A percentile compares a stretch with the other conserved stretches of the same genome.
Evolutionary conservation across 2,797 vertebrate species (phyloP).

Genomic region (Sandelia bainsii): DNA sequence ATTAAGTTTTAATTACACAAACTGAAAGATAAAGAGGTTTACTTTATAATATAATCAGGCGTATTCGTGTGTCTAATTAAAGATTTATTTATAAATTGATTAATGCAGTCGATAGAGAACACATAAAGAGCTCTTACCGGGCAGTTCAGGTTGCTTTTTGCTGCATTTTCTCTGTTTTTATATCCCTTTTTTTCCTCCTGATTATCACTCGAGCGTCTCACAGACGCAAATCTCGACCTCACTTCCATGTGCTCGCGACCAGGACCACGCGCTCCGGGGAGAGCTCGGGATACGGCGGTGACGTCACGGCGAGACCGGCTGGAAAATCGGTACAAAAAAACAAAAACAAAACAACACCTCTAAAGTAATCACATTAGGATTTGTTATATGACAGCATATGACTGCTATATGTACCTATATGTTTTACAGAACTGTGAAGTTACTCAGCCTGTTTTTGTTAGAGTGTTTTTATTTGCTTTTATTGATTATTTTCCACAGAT

Average conservation of each 20-base stretch:
- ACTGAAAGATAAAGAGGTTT: constrained; percentile 18
- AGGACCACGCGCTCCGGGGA: constrained; percentile 78
- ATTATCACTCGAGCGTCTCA: constrained; percentile 64
- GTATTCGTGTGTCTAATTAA: constrained; percentile 6
- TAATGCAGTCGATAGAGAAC: constrained; percentile 11
- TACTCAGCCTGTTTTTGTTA: not conserved
- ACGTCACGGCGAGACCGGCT: constrained; percentile 78
- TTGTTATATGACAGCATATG: rapidly evolving
- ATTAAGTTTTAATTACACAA: constrained; percentile 19
- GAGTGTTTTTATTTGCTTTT: too few relatives aligned
- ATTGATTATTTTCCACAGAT: too few relatives aligned
- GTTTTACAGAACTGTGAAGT: not conserved
- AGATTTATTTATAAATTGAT: not conserved
- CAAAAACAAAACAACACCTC: not conserved
- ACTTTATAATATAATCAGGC: constrained; percentile 21
- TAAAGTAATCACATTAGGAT: not conserved
- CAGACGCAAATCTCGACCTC: constrained; percentile 77
- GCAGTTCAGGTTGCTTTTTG: not conserved
- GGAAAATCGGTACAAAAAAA: constrained; percentile 28
- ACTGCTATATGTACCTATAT: rapidly evolving
- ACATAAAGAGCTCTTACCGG: constrained; percentile 58
- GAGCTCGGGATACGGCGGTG: constrained; percentile 76
- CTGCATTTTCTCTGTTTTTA: constrained; percentile 19
- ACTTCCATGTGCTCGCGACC: constrained; percentile 85
- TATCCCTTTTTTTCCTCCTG: constrained; percentile 61